phyloP scores from a whole-genome alignment of 2,113 vertebrate genomes.

The Podiceps cristatus region DNA sequence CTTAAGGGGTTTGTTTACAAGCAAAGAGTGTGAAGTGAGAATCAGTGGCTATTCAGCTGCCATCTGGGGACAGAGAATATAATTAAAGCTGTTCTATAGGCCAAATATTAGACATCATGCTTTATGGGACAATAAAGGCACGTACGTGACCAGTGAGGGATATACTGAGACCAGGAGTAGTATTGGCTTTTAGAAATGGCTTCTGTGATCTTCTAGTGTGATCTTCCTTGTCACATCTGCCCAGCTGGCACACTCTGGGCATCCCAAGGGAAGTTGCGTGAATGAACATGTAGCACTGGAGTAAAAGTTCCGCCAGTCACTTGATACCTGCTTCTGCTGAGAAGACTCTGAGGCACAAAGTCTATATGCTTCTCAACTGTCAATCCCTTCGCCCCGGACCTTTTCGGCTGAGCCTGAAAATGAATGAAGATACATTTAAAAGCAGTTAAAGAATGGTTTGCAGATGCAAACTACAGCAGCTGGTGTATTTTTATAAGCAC shows the following conservation, averaged over 20 bases:
- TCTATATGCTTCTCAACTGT: not conserved
- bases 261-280: not conserved
- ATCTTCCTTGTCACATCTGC: not conserved
- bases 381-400: not conserved
- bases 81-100: not conserved
- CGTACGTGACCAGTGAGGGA: not conserved
- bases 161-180: not conserved
- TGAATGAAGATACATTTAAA: not conserved
- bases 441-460: not conserved
- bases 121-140: not conserved
- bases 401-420: not conserved
- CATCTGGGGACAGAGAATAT: not conserved
- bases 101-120: not conserved
- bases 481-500: not conserved
- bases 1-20: conserved; percentile 26
- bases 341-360: not conserved
- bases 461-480: not conserved
- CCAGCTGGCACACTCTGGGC: not conserved
- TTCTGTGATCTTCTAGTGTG: not conserved
- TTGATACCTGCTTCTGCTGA: not conserved
- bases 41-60: not conserved
- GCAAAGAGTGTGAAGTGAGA: not conserved
- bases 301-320: not conserved
- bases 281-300: not conserved
- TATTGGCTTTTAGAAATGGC: not conserved